Conservation (phyloP, 1,140 invertebrate species). For the Drosophila nebulosa region DNA sequence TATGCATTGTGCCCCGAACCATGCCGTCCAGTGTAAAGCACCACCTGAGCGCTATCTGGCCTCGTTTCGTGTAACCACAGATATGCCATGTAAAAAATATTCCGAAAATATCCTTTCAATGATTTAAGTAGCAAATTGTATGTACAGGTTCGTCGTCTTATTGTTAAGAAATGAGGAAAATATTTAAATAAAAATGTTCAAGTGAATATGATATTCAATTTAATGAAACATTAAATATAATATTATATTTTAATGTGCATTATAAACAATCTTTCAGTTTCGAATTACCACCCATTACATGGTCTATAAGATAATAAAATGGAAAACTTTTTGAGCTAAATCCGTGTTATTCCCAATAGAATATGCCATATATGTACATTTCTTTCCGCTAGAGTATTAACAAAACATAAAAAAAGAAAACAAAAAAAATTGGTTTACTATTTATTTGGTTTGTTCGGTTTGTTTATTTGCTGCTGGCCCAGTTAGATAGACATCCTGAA, state of each 20-base stretch:
- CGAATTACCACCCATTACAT: too few species aligned
- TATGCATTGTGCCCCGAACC: slow-evolving; percentile 47
- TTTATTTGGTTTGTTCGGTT: background rate
- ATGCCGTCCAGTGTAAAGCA: slow-evolving; percentile 22
- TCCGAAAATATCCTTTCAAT: background rate
- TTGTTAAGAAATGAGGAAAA: background rate
- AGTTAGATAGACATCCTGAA: background rate
- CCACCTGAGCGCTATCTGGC: slow-evolving; percentile 38
- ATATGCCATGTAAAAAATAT: slow-evolving; percentile 28
- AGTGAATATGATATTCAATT: background rate
- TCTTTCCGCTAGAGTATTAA: background rate
- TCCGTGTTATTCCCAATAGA: too few species aligned
- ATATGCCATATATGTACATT: too few species aligned
- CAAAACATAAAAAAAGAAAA: background rate
- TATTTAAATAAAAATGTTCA: background rate
- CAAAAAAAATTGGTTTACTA: background rate
- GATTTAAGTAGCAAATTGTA: background rate
- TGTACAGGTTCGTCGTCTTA: background rate
- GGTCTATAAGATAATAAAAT: too few species aligned
- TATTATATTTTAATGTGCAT: too few species aligned
- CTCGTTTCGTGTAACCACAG: slow-evolving; percentile 13
- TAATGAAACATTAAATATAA: too few species aligned
- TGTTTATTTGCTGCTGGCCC: background rate
- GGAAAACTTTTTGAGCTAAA: too few species aligned
- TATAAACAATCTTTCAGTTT: too few species aligned